Evolutionary conservation across 2,797 vertebrate species (phyloP), one percentile per base, ranked within the genome.

Genomic region (Thamnophis elegans): DNA sequence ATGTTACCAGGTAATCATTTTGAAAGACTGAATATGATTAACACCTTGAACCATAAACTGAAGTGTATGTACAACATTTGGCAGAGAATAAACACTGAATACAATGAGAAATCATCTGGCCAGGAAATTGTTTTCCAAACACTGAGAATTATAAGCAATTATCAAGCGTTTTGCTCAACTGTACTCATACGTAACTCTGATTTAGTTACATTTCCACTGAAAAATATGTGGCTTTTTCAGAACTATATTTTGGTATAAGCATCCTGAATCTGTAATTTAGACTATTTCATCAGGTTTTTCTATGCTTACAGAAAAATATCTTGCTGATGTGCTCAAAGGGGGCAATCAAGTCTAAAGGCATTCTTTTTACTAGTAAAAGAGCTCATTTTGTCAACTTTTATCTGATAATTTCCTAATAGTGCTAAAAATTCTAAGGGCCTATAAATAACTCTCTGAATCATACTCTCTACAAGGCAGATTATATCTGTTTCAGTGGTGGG

Each of bases 51-150:
- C 94, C 94, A 95, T 96, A 97, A 97, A 96, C 93, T 89, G 95
- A 91, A 91, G 85, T 65, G 96, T 96, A 95, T 95, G 90, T 94
- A 93, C 92, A 93, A 54, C 58, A 36, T 88, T 95, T 94, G 93
- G 93, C 93, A 96, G 90, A 89, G 86, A 95, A 14, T 56, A 91
- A 94, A 94, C 92, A 94, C 95, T 95, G 93, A 96, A 94, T 88
- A 96, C 90, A 94, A 85, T 56, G 88, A 92, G 90, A 94, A 97
- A 96, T 95, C 96, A 95, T 96, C 96, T 97, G 95, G 95, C 90
- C 93, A 94, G 94, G 94, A 97, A 96, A 96, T 96, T 96, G 94
- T 95, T 97, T 97, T 96, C 94, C 94, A 95, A 97, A 97, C 93
- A 95, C 78, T 95, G 96, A 94, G 95, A 97, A 96, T 96, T 95